These are phyloP conservation scores for Grantiella picta DNA, from an alignment of 2,113 vertebrate genomes.

Conservation along the genomic window DNA sequence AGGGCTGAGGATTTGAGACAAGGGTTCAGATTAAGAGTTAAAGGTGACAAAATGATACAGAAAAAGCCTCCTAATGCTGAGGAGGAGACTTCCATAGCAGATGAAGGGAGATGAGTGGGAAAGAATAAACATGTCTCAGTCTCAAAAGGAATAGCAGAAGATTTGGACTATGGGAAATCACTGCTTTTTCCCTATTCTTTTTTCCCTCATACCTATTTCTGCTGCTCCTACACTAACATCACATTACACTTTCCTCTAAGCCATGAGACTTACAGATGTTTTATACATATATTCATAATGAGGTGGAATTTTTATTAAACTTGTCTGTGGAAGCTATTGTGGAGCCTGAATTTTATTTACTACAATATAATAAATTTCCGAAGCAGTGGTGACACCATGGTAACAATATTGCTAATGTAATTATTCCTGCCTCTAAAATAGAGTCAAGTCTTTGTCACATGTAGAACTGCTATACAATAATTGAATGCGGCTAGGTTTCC, in stretches of 20 bases:
- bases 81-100: neutral
- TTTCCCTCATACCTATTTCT: neutral
- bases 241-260: neutral
- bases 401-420: conserved; percentile 62
- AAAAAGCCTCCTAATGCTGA: neutral
- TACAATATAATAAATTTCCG: conserved; percentile 23
- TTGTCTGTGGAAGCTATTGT: conserved; percentile 36
- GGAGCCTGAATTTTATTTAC: conserved; percentile 51
- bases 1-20: neutral
- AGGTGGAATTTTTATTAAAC: conserved; percentile 56
- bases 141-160: neutral
- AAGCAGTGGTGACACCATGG: conserved; percentile 44
- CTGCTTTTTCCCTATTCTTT: neutral
- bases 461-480: conserved; percentile 15
- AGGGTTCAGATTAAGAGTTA: neutral
- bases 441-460: conserved; percentile 32
- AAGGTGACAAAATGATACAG: neutral
- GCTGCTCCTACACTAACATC: neutral
- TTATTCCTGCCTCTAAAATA: conserved; percentile 51
- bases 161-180: neutral
- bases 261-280: neutral
- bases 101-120: neutral
- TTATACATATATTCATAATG: conserved; percentile 40
- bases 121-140: neutral
- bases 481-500: conserved; percentile 28